Conservation (phyloP, 2,113 vertebrate genomes). For the Monopterus albus region DNA sequence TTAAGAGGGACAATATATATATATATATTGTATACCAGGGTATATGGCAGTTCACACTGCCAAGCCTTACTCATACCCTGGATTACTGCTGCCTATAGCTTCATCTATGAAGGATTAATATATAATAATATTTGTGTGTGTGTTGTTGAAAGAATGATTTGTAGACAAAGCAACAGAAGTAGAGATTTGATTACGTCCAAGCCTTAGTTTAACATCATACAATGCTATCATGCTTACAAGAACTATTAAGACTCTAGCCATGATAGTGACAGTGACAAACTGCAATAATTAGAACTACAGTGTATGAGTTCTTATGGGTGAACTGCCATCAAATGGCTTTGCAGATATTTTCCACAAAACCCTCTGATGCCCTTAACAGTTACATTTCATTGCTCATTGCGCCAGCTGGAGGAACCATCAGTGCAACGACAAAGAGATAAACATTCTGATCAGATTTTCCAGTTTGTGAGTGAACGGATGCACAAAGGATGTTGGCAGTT, state of each 20-base stretch:
- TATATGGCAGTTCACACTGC: slow-evolving; percentile 16
- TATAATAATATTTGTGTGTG: slow-evolving; percentile 4
- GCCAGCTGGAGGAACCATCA: slow-evolving; percentile 38
- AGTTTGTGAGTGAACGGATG: slow-evolving; percentile 34
- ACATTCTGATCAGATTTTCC: slow-evolving; percentile 38
- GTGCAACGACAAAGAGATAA: slow-evolving; percentile 21
- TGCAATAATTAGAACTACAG: slow-evolving; percentile 21
- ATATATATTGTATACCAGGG: neutral
- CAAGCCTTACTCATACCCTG: neutral
- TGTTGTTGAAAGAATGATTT: neutral
- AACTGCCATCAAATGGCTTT: slow-evolving; percentile 16
- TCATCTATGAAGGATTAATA: slow-evolving; percentile 5
- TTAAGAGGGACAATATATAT: neutral
- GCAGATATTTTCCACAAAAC: slow-evolving; percentile 30
- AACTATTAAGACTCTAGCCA: slow-evolving; percentile 20
- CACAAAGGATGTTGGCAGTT: slow-evolving; percentile 39
- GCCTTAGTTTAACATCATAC: slow-evolving; percentile 9
- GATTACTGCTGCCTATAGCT: neutral
- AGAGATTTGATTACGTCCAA: slow-evolving; percentile 11
- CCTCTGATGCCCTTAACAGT: slow-evolving; percentile 17
- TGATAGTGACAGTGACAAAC: slow-evolving; percentile 29
- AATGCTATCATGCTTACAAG: slow-evolving; percentile 36
- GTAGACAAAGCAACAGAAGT: neutral
- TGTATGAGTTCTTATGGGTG: slow-evolving; percentile 6
- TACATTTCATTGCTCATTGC: neutral